Percentiles rank a stretch among this genome's conserved stretches.
phyloP scores from a whole-genome alignment of 2,113 vertebrate genomes.

The Echinops telfairi region DNA sequence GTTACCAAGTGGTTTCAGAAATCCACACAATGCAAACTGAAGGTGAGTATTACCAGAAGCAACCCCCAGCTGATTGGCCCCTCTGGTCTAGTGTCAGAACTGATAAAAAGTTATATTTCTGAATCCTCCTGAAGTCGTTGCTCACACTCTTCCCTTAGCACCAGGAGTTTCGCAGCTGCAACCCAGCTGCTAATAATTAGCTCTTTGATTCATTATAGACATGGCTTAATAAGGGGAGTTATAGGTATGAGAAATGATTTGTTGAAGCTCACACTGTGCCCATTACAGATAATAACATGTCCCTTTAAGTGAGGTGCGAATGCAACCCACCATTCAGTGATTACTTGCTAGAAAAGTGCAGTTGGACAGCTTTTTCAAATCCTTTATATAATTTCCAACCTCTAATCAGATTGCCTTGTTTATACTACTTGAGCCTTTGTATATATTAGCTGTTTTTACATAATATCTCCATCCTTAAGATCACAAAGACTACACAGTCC shows the following conservation, averaged over 20 bases:
- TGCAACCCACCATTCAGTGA: background rate
- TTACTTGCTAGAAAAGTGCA: conserved; percentile 28
- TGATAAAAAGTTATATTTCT: background rate
- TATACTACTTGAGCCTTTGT: conserved; percentile 16
- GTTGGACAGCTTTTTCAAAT: conserved; percentile 20
- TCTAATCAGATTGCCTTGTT: conserved; percentile 39
- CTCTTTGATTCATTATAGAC: conserved; percentile 24
- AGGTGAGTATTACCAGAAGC: background rate
- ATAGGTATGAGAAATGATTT: conserved; percentile 15
- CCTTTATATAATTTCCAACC: background rate
- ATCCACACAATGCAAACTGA: background rate
- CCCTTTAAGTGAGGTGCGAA: conserved; percentile 38
- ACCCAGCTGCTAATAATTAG: conserved; percentile 55
- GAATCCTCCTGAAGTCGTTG: background rate
- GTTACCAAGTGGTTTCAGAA: background rate
- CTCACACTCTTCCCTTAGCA: conserved; percentile 9
- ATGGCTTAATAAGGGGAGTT: conserved; percentile 49
- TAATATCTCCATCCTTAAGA: background rate
- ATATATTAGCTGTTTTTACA: background rate
- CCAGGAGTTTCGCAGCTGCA: background rate
- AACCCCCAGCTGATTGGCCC: background rate
- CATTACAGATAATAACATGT: conserved; percentile 21
- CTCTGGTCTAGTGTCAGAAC: background rate
- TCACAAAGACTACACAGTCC: background rate
- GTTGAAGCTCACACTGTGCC: conserved; percentile 47